Percentiles rank a stretch among this genome's conserved stretches.
Evolutionary conservation across 2,888 invertebrate genomes (phyloP).

Genomic region (Cephus sareptanus): DNA sequence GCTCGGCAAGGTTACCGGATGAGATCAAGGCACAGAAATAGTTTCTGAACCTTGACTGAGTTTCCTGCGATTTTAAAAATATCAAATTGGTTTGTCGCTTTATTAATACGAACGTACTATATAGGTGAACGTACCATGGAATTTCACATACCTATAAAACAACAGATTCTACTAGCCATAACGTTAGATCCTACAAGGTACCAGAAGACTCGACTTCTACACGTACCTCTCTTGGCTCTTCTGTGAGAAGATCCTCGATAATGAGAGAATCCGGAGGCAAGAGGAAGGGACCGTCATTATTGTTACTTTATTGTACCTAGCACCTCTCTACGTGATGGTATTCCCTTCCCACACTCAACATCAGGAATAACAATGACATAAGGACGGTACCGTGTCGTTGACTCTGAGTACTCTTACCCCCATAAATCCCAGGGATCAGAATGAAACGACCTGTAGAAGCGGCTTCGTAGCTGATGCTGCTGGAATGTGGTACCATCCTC

Average conservation of each 20-base stretch:
- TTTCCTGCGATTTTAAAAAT: background rate
- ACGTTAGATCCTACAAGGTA: background rate
- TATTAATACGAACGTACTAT: background rate
- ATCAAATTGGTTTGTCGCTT: background rate
- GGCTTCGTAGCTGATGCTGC: background rate
- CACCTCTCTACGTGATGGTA: constrained; percentile 22
- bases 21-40: background rate
- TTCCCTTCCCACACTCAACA: constrained; percentile 28
- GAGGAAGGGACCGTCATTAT: background rate
- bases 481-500: background rate
- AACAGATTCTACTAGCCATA: background rate
- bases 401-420: background rate
- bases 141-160: background rate
- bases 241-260: background rate
- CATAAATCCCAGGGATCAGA: background rate
- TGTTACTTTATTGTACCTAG: background rate
- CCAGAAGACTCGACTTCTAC: background rate
- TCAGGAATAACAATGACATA: constrained; percentile 28
- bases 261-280: background rate
- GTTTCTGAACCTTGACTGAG: background rate
- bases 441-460: background rate
- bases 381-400: constrained; percentile 13
- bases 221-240: background rate
- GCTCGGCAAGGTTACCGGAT: background rate
- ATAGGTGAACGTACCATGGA: too few species aligned